Evolutionary conservation across 2,113 vertebrate species (phyloP).

Genomic region (Myiopsitta monachus): DNA sequence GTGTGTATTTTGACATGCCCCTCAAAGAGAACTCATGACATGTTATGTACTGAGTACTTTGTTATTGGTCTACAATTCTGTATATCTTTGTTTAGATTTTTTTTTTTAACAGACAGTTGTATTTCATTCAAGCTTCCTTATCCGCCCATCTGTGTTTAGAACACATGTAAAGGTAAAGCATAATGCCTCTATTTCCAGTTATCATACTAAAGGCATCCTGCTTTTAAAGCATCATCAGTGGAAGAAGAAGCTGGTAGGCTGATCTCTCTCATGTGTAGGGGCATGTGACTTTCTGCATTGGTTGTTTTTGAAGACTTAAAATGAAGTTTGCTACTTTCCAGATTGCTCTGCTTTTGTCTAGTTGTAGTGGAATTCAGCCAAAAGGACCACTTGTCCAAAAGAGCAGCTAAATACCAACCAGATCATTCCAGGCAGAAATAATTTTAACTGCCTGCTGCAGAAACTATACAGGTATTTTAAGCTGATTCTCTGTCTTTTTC

Average conservation of each 20-base stretch:
- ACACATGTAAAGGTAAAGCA: background rate
- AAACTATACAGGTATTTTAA: background rate
- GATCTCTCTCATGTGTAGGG: background rate
- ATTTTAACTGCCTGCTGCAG: constrained; percentile 35
- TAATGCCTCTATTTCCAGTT: constrained; percentile 19
- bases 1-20: background rate
- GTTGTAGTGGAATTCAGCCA: background rate
- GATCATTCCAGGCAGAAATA: background rate
- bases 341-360: background rate
- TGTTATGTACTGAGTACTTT: background rate
- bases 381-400: background rate
- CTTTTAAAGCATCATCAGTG: constrained; percentile 24
- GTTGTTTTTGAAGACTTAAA: background rate
- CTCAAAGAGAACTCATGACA: background rate
- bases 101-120: background rate
- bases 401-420: background rate
- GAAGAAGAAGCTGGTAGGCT: constrained; percentile 35
- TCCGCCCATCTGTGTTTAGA: background rate
- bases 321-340: background rate
- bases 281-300: background rate
- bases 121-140: background rate
- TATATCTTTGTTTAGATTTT: background rate
- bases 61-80: background rate
- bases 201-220: background rate
- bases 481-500: constrained; percentile 21